These are phyloP conservation scores for Myotis myotis DNA, from an alignment of 2,797 vertebrate genomes.

Conservation along the genomic window DNA sequence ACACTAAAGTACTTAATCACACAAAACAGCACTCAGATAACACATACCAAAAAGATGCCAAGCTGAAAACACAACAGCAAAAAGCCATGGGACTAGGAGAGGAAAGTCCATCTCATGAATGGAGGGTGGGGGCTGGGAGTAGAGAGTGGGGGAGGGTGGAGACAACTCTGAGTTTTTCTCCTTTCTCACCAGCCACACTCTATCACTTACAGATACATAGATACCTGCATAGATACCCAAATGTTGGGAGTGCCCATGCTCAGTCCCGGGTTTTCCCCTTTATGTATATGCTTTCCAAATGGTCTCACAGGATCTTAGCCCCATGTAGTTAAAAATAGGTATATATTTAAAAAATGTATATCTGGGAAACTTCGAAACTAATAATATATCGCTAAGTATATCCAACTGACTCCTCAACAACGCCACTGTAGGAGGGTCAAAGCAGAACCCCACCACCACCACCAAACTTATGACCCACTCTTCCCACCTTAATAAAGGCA, in stretches of 20 bases:
- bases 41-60: not conserved
- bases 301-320: not conserved
- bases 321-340: not conserved
- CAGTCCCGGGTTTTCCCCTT: not conserved
- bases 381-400: fast-evolving
- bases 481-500: not conserved
- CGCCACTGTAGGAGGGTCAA: not conserved
- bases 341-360: fast-evolving
- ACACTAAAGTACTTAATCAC: not conserved
- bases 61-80: not conserved
- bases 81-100: not conserved
- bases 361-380: not conserved
- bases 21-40: not conserved
- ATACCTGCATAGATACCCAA: not conserved
- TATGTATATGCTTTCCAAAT: not conserved
- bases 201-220: not conserved
- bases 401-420: not conserved
- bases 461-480: no score
- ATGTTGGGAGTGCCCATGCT: no score
- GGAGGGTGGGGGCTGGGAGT: fast-evolving
- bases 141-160: no score
- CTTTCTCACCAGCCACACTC: not conserved
- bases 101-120: fast-evolving
- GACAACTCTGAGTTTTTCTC: no score
- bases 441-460: not conserved